Evolutionary conservation across 2,113 vertebrate genomes (phyloP), one percentile per base, ranked within the genome.

Genomic region (Eptatretus burgeri): DNA sequence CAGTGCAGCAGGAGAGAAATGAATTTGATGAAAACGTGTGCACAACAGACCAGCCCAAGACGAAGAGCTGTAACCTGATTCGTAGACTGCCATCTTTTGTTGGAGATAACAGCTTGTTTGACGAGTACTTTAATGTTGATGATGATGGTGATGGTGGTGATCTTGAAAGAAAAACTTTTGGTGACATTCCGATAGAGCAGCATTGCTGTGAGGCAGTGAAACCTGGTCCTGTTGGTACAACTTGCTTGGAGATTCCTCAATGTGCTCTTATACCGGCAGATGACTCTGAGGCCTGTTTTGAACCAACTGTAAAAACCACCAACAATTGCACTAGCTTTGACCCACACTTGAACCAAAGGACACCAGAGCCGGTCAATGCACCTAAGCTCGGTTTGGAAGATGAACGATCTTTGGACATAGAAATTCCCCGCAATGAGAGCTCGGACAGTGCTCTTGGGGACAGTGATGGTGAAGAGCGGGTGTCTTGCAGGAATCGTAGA

Each of bases 361-460:
- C 27, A 41, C 7, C 7, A 41, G 27, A 41, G 27, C 27, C 27
- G 7, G 27, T 41, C 27, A 41, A 41, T 41, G 27, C 27, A 41
- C 27, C 27, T 5, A 41, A 41, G 27, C 74, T 75, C 75, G 69
- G 63, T 74, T 74, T 74, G 75, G 73, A 75, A 64, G 66, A 67
- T 2, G 19, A 60, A n/a, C 52, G 13, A n/a, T 53, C 20, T 50
- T 41, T 41, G 53, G 93, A 96, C 65, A 93, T 85, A 84, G 91
- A 96, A 75, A 95, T 96, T 75, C 93, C 93, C 62, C 82, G 91
- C 72, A 98, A 96, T 64, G 91, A 93, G 77, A 98, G 91, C 74
- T 94, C 86, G 52, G 91, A 98, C 67, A 98, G 91, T 65, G 91
- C 91, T 11, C 75, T 98, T 66, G 91, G 91, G 11, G 91, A 98